phyloP scores from a whole-genome alignment of 2,888 invertebrate species.

The Morinoia aosen region DNA sequence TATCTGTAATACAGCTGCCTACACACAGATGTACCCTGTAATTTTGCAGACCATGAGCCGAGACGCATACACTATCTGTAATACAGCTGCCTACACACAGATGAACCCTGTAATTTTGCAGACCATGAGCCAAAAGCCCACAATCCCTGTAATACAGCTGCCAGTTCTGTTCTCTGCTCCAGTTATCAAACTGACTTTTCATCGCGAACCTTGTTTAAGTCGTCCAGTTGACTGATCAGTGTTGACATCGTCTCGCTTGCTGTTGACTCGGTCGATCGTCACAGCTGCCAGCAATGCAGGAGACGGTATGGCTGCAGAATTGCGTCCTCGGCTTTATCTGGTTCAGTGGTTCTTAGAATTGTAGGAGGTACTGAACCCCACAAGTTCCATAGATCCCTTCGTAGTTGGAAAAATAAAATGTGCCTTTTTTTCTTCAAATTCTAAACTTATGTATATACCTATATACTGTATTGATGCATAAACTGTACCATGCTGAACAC shows the following conservation, averaged over 20 bases:
- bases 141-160: not conserved
- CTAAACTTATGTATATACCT: too few relatives aligned
- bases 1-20: too few relatives aligned
- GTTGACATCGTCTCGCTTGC: conserved; percentile 2
- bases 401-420: too few relatives aligned
- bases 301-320: not conserved
- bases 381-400: too few relatives aligned
- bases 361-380: too few relatives aligned
- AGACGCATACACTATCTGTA: too few relatives aligned
- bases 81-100: not conserved
- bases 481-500: too few relatives aligned
- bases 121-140: not conserved
- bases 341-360: not conserved
- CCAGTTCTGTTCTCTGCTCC: not conserved
- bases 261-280: conserved; percentile 2
- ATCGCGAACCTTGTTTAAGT: not conserved
- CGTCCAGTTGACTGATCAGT: not conserved
- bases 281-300: not conserved
- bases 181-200: not conserved
- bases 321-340: not conserved
- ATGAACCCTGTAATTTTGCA: not conserved
- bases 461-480: too few relatives aligned
- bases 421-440: too few relatives aligned
- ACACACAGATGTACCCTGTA: too few relatives aligned
- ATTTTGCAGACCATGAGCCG: too few relatives aligned